Evolutionary conservation across 1,140 invertebrate species (phyloP).

Genomic region (Cecropterus lyciades): DNA sequence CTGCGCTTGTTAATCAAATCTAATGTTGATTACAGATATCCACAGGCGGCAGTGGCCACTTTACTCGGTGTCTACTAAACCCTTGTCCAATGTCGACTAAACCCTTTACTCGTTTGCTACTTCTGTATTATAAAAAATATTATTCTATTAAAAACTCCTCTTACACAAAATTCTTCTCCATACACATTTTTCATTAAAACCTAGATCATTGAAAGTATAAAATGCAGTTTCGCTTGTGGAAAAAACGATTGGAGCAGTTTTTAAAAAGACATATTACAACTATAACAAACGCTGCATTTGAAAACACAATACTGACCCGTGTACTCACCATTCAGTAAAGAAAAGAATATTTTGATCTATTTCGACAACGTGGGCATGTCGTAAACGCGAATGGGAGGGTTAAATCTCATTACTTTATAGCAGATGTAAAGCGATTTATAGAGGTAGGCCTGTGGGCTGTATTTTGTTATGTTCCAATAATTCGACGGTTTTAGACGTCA

Average conservation of each 20-base stretch:
- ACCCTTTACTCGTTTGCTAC: no score
- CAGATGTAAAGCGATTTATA: constrained; percentile 75
- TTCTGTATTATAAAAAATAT: no score
- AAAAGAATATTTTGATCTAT: constrained; percentile 67
- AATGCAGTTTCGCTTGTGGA: no score
- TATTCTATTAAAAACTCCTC: no score
- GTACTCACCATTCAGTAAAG: constrained; percentile 40
- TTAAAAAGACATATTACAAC: neutral
- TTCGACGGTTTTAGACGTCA: constrained; percentile 46
- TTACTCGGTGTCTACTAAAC: no score
- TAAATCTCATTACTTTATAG: constrained; percentile 81
- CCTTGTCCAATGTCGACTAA: no score
- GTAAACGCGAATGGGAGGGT: constrained; percentile 73
- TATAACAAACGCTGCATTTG: neutral
- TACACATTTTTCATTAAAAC: no score
- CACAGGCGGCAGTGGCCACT: no score
- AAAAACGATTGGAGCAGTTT: neutral
- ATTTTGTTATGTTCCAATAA: constrained; percentile 75
- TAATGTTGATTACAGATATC: no score
- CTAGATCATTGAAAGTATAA: no score
- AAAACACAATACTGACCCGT: constrained; percentile 23
- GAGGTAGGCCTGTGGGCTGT: constrained; percentile 58
- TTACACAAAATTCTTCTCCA: no score
- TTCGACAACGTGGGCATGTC: constrained; percentile 59
- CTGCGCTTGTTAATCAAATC: no score